Conservation (phyloP, 2,888 invertebrate species). For the Perizoma flavofasciatum region DNA sequence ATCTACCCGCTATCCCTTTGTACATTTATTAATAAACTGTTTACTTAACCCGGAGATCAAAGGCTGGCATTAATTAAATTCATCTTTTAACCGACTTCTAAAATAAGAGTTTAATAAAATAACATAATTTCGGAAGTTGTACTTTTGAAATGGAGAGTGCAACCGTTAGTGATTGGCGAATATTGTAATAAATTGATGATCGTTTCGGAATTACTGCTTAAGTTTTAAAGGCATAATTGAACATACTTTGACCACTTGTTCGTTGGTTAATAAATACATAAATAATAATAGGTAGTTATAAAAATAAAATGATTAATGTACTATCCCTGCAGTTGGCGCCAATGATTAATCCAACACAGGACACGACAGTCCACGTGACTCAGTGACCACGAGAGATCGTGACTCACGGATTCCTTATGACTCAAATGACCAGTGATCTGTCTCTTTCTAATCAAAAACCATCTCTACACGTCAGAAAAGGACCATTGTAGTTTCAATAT, state of each 20-base stretch:
- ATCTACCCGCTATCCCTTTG: conserved; percentile 31
- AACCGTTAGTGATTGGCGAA: neutral
- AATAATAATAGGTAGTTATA: no score
- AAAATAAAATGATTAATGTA: conserved; percentile 1
- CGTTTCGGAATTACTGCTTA: no score
- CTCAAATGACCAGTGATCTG: conserved; percentile 46
- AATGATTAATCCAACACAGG: conserved; percentile 51
- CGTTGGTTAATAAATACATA: no score
- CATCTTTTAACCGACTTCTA: conserved; percentile 38
- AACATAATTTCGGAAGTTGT: conserved; percentile 9
- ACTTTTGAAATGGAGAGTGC: conserved; percentile 8
- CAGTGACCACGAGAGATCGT: conserved; percentile 63
- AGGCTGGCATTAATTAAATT: conserved; percentile 40
- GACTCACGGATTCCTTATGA: conserved; percentile 59
- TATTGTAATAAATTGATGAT: no score
- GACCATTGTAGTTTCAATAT: conserved; percentile 29
- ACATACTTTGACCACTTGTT: no score
- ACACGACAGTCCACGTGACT: conserved; percentile 63
- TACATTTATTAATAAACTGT: conserved; percentile 44
- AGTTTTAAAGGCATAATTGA: no score
- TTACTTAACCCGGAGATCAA: conserved; percentile 47
- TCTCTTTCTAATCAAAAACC: conserved; percentile 43
- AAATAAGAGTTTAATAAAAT: neutral
- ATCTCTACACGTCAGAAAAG: conserved; percentile 30
- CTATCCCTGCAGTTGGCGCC: conserved; percentile 46